Evolutionary conservation across 2,888 invertebrate genomes (phyloP).

Genomic region (Balanococcus diminutus): DNA sequence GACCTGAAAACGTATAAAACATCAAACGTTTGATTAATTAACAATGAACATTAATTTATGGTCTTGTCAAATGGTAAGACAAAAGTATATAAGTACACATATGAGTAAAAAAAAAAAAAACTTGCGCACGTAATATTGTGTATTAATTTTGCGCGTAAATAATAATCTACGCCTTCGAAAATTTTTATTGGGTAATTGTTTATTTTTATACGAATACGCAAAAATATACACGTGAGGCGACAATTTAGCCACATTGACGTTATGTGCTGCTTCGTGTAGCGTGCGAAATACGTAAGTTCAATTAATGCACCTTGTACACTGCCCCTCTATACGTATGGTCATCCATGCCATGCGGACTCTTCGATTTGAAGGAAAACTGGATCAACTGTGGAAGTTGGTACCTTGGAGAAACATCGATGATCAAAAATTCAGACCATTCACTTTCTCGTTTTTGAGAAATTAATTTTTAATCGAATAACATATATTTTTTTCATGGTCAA

Average conservation of each 20-base stretch:
- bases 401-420: too few relatives aligned
- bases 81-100: not conserved
- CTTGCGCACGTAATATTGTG: slow-evolving; percentile 17
- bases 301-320: not conserved
- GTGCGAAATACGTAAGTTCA: not conserved
- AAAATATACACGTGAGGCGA: not conserved
- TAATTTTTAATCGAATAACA: too few relatives aligned
- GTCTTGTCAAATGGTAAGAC: slow-evolving; percentile 27
- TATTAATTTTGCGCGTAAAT: slow-evolving; percentile 26
- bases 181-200: slow-evolving; percentile 26
- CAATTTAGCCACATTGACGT: not conserved
- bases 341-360: too few relatives aligned
- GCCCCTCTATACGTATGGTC: not conserved
- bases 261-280: not conserved
- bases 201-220: not conserved
- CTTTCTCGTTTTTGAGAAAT: too few relatives aligned
- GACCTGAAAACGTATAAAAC: slow-evolving; percentile 37
- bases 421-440: too few relatives aligned
- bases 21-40: slow-evolving; percentile 37
- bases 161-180: slow-evolving; percentile 33
- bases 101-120: slow-evolving; percentile 7
- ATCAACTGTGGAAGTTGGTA: too few relatives aligned
- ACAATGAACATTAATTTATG: slow-evolving; percentile 21
- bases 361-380: too few relatives aligned
- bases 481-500: too few relatives aligned